These are phyloP conservation scores for Microplitis mediator DNA, from an alignment of 1,140 invertebrate species.

Conservation along the genomic window DNA sequence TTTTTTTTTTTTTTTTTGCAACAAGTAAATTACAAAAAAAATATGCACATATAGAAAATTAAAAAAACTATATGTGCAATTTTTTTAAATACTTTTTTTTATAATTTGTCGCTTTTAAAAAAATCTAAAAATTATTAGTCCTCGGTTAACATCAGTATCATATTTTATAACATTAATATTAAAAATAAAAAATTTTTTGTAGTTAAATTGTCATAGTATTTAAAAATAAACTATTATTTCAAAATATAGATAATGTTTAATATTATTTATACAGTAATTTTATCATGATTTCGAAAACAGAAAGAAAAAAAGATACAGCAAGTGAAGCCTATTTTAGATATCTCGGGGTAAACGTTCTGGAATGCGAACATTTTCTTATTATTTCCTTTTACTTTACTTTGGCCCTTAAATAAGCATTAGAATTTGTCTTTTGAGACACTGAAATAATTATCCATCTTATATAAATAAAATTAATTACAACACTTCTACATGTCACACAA, in stretches of 20 bases:
- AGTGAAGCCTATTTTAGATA: slow-evolving; percentile 7
- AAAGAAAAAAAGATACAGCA: not conserved
- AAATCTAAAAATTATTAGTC: too few relatives aligned
- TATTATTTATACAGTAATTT: not conserved
- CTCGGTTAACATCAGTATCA: too few relatives aligned
- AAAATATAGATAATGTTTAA: not conserved
- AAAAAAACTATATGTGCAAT: too few relatives aligned
- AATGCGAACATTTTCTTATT: not conserved
- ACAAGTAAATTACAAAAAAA: too few relatives aligned
- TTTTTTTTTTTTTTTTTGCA: too few relatives aligned
- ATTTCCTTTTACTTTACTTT: not conserved
- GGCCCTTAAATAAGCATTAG: slow-evolving; percentile 7
- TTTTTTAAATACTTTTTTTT: too few relatives aligned
- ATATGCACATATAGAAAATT: too few relatives aligned
- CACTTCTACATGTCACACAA: not conserved
- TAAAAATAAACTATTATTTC: not conserved
- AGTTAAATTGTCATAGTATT: too few relatives aligned
- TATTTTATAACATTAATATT: too few relatives aligned
- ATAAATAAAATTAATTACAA: not conserved
- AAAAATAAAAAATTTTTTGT: too few relatives aligned
- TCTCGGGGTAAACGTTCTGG: not conserved
- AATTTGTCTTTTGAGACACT: too few relatives aligned
- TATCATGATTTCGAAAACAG: not conserved
- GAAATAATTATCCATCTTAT: not conserved
- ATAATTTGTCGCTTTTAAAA: too few relatives aligned